These are phyloP conservation scores for Dasypolia templi DNA, from an alignment of 2,888 invertebrate species.

Conservation along the genomic window DNA sequence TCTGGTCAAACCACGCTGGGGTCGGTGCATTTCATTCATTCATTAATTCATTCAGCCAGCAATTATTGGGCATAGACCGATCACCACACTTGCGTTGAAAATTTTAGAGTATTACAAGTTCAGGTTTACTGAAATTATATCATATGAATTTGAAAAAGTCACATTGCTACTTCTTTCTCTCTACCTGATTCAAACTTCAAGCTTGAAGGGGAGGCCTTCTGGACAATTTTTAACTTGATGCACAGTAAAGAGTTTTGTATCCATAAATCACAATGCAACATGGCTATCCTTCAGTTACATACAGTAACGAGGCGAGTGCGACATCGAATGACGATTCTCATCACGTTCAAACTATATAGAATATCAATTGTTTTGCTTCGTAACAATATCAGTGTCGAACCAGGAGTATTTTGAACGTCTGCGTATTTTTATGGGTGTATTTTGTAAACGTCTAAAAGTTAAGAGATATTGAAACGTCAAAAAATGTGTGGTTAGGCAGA, in stretches of 20 bases:
- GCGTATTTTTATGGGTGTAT: neutral
- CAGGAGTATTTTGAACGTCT: neutral
- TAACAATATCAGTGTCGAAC: constrained; percentile 33
- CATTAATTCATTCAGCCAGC: too few relatives aligned
- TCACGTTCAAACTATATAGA: constrained; percentile 61
- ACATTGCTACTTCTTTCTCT: neutral
- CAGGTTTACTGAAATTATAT: neutral
- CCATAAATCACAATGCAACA: neutral
- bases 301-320: constrained; percentile 24
- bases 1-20: too few relatives aligned
- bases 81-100: neutral
- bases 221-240: too few relatives aligned
- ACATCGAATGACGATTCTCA: constrained; percentile 52
- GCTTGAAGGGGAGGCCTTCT: neutral
- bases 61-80: neutral
- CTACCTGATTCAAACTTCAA: too few relatives aligned
- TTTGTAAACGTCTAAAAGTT: neutral
- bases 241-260: neutral
- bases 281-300: constrained; percentile 41
- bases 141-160: neutral
- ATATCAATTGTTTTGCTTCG: constrained; percentile 61
- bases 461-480: neutral
- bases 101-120: neutral
- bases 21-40: too few relatives aligned
- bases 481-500: too few relatives aligned